Base-by-base conservation (phyloP, 1,140 invertebrate species). In the Eciton burchellii region DNA sequence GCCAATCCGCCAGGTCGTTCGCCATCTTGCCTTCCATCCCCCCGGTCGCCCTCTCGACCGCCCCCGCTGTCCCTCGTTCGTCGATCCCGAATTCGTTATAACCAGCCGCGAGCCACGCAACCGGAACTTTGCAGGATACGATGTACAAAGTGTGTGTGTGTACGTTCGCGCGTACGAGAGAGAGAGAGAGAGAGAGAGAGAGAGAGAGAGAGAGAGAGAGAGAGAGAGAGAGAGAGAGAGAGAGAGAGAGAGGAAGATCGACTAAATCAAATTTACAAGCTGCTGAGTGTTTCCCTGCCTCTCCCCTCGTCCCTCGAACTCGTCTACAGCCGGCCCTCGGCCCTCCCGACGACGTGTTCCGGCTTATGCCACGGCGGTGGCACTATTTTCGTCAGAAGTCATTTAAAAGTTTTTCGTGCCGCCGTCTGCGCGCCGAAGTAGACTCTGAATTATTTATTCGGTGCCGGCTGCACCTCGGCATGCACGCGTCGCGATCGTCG, bases 11-110 rank as follows among this genome's bases (percentile, higher is more conserved):
- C 19, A 5, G 21, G 4, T 66, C 63, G 63, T n/a, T 26, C 29
- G 29, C 47, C 45, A n/a, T 66, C 26, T 35, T 43, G 52, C 47
- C 41, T 62, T 84, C 43, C 76, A 56, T 71, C 47, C 41, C 66
- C 29, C 35, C 71, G 6, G n/a, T 24, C 56, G 14, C 26, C 12
- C 63, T 57, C 24, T 21, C 19, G 14, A 14, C 26, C 43, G 14
- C 29, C 49, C 29, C 41, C 54, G 21, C n/a, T 49, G 47, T 65
- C 74, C 83, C 74, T 85, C 76, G 83, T 85, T 77, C 83, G 47
- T 35, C 83, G 59, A 84, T 84, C 66, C 76, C 85, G 84, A 86
- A 86, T 86, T 86, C 84, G 84, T 85, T 85, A 85, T 83, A 82
- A 85, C 84, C 77, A 85, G 83, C 56, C 76, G 70, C 41, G 84